A percentile compares a stretch with the other conserved stretches of the same genome.
These are phyloP conservation scores for Scaptomyza parva DNA, from an alignment of 2,888 invertebrate species.

Conservation along the genomic window DNA sequence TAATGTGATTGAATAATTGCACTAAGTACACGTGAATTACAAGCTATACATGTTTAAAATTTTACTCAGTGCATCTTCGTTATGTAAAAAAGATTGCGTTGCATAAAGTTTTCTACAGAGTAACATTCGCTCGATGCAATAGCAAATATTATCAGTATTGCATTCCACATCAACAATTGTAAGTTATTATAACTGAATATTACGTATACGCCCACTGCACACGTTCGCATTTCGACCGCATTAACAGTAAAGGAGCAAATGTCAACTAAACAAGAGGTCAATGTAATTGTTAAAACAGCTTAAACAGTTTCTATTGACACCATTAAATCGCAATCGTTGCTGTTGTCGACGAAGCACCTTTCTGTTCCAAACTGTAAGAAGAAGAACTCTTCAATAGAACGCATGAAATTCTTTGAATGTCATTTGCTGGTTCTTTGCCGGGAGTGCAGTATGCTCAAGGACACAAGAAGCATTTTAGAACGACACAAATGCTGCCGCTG, in stretches of 20 bases:
- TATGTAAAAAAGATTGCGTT: background rate
- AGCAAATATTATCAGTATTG: background rate
- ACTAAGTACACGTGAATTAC: background rate
- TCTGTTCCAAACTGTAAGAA: conserved; percentile 11
- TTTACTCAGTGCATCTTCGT: background rate
- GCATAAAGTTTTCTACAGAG: background rate
- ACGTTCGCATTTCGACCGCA: background rate
- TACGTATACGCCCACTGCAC: conserved; percentile 59
- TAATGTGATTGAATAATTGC: background rate
- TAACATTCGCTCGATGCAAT: background rate
- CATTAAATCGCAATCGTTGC: conserved; percentile 46
- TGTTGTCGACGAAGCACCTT: conserved; percentile 1
- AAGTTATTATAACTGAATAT: conserved; percentile 44
- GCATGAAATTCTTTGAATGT: conserved; percentile 64
- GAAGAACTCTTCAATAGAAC: conserved; percentile 35
- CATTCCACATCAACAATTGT: conserved; percentile 13
- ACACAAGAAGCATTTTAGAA: conserved; percentile 23
- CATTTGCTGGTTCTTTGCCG: conserved; percentile 28
- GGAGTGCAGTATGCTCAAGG: conserved; percentile 59
- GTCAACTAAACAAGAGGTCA: conserved; percentile 21
- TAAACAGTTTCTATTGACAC: conserved; percentile 62
- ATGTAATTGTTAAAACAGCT: conserved; percentile 33
- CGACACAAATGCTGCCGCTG: conserved; percentile 10
- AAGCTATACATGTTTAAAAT: background rate
- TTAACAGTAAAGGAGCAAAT: conserved; percentile 3